phyloP scores from a whole-genome alignment of 2,113 vertebrate species.

The Cinclus mexicanus region DNA sequence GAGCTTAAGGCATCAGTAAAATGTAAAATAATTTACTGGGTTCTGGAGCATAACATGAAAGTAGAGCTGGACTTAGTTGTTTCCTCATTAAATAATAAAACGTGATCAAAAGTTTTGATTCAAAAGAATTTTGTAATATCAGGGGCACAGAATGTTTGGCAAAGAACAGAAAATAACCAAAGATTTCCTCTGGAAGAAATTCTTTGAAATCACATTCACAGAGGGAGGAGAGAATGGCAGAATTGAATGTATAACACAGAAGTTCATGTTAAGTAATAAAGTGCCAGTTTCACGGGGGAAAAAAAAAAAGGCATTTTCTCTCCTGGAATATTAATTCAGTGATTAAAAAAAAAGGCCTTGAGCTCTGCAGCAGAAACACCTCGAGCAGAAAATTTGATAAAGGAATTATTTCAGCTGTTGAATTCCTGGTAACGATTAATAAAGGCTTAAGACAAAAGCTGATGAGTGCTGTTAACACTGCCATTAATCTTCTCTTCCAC shows the following conservation, averaged over 20 bases:
- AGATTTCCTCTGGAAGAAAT: background rate
- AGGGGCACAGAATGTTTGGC: background rate
- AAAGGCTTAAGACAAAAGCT: background rate
- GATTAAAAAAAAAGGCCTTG: background rate
- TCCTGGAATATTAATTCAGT: background rate
- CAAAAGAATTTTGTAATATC: background rate
- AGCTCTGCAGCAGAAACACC: background rate
- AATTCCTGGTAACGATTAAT: background rate
- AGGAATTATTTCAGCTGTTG: background rate
- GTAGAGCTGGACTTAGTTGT: background rate
- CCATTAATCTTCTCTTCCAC: background rate
- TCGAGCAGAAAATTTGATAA: background rate
- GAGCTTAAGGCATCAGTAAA: background rate
- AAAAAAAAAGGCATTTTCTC: background rate
- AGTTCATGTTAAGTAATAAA: background rate
- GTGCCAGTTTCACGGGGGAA: background rate
- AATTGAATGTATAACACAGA: fast-evolving
- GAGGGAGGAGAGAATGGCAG: background rate
- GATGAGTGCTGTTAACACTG: background rate
- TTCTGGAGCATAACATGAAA: background rate
- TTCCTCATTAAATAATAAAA: background rate
- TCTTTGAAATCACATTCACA: background rate
- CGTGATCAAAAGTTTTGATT: background rate
- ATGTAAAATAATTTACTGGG: background rate
- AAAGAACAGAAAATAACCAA: background rate